Conservation (phyloP, 2,113 vertebrate species). For the Baryphthengus martii region DNA sequence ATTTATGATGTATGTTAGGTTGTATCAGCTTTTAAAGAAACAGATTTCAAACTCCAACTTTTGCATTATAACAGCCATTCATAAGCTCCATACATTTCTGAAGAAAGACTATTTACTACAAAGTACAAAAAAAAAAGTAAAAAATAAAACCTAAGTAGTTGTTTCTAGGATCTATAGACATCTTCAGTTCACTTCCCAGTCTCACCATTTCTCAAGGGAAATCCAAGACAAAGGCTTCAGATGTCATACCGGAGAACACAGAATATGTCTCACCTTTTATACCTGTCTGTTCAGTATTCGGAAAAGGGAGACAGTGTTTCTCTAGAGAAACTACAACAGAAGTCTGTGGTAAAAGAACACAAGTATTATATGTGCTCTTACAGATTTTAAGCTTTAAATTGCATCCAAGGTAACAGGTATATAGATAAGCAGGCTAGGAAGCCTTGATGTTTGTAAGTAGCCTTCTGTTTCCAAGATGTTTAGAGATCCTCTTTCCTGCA, state of each 20-base stretch:
- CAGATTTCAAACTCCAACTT: not conserved
- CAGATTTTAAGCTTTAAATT: not conserved
- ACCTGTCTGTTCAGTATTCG: not conserved
- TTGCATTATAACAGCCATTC: not conserved
- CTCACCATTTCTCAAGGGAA: not conserved
- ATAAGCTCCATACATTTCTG: not conserved
- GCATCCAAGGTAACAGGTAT: not conserved
- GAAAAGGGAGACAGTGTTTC: not conserved
- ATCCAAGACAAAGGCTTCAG: not conserved
- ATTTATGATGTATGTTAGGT: not conserved
- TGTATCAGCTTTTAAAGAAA: not conserved
- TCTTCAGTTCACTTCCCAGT: not conserved
- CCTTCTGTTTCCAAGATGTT: not conserved
- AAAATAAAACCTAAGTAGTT: not conserved
- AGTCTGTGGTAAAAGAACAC: not conserved
- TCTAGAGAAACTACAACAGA: not conserved
- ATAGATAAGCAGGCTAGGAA: not conserved
- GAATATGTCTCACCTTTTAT: not conserved
- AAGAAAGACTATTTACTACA: not conserved
- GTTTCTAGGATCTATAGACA: not conserved
- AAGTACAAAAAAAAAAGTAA: too few relatives aligned
- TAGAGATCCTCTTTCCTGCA: not conserved
- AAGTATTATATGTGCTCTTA: not conserved
- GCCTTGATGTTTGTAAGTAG: not conserved
- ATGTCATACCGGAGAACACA: not conserved